phyloP scores from a whole-genome alignment of 1,140 invertebrate genomes.

The Meloidogyne exigua region DNA sequence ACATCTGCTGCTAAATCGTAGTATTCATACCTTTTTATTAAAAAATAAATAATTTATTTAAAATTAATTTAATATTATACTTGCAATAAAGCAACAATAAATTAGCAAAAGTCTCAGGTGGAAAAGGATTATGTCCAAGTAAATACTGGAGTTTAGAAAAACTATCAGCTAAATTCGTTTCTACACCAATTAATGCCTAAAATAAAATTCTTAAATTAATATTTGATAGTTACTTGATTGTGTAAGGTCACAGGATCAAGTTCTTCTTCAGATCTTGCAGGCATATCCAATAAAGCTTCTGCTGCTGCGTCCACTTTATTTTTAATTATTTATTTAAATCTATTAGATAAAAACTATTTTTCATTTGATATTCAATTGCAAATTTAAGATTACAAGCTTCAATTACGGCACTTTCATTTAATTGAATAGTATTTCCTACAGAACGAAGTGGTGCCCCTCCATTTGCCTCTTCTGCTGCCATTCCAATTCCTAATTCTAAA shows the following conservation, averaged over 20 bases:
- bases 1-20: constrained; percentile 96
- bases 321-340: background rate
- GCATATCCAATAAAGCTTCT: constrained; percentile 95
- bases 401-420: constrained; percentile 92
- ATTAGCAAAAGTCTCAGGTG: constrained; percentile 95
- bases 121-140: constrained; percentile 90
- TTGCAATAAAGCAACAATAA: constrained; percentile 88
- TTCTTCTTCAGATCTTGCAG: constrained; percentile 89
- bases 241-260: constrained; percentile 95
- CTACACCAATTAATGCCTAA: constrained; percentile 80
- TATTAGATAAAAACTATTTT: too few relatives aligned
- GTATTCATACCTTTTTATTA: constrained; percentile 68
- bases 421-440: constrained; percentile 90
- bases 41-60: constrained; percentile 16
- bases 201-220: background rate
- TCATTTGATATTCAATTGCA: constrained; percentile 93
- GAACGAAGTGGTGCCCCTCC: constrained; percentile 85
- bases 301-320: constrained; percentile 75
- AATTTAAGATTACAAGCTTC: constrained; percentile 98
- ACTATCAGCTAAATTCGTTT: constrained; percentile 81
- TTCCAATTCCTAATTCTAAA: constrained; percentile 86
- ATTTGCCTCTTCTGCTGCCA: constrained; percentile 79
- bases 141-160: constrained; percentile 97
- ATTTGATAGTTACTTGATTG: constrained; percentile 76
- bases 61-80: constrained; percentile 69